Evolutionary conservation across 2,113 vertebrate genomes (phyloP).

Genomic region (Cacatua alba): DNA sequence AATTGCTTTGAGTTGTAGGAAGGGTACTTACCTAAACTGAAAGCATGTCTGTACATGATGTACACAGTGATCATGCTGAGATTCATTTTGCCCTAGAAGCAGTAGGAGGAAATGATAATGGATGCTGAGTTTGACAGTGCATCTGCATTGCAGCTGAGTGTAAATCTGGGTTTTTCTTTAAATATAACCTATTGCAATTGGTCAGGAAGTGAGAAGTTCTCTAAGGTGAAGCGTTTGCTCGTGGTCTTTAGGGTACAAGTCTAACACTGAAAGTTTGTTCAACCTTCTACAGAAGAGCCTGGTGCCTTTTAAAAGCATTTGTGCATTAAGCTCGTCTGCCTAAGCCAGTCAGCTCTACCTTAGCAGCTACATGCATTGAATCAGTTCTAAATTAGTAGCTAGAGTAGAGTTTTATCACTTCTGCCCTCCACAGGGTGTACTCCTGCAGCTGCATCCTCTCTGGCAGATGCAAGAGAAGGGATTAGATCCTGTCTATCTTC

Average conservation of each 20-base stretch:
- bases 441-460: neutral
- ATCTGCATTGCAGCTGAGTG: neutral
- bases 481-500: neutral
- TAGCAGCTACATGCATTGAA: neutral
- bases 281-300: neutral
- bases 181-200: neutral
- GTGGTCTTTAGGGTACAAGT: fast-evolving
- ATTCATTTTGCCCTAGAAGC: neutral
- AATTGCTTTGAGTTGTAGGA: neutral
- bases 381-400: neutral
- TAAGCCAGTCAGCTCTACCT: fast-evolving
- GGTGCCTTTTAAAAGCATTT: neutral
- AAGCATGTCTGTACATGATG: neutral
- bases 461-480: neutral
- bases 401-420: neutral
- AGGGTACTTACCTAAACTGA: neutral
- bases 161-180: neutral
- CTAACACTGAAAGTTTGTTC: neutral
- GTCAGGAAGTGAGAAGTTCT: neutral
- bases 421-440: neutral
- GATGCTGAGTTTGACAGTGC: neutral
- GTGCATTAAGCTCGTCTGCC: neutral
- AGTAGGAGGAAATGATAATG: neutral
- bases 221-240: neutral
- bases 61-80: neutral